phyloP scores from a whole-genome alignment of 2,888 invertebrate species.

The Augiades crinisus region DNA sequence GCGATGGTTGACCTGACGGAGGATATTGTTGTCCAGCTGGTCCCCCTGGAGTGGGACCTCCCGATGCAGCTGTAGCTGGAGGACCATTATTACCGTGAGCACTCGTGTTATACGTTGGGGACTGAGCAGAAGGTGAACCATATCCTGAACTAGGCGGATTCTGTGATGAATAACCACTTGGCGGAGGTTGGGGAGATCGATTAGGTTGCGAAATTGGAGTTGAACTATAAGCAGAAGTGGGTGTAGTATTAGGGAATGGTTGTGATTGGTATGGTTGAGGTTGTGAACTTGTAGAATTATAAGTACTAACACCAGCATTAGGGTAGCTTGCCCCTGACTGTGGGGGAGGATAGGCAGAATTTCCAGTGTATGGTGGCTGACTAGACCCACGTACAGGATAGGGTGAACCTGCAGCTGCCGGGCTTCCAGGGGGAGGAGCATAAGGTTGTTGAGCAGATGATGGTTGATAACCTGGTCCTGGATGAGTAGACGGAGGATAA shows the following conservation, averaged over 20 bases:
- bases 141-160: constrained; percentile 81
- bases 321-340: constrained; percentile 70
- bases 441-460: constrained; percentile 72
- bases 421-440: constrained; percentile 73
- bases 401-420: constrained; percentile 65
- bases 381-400: constrained; percentile 68
- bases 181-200: constrained; percentile 81
- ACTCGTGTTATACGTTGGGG: constrained; percentile 84
- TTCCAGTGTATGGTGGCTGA: constrained; percentile 71
- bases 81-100: constrained; percentile 76
- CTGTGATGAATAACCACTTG: constrained; percentile 79
- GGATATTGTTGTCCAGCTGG: constrained; percentile 84
- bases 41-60: constrained; percentile 70
- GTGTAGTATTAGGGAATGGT: constrained; percentile 73
- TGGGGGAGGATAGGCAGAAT: constrained; percentile 70
- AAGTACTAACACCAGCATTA: constrained; percentile 71
- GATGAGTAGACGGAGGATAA: constrained; percentile 78
- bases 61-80: constrained; percentile 72
- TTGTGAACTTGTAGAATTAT: constrained; percentile 71
- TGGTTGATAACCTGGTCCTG: constrained; percentile 71
- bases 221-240: constrained; percentile 78
- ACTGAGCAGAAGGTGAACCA: constrained; percentile 84
- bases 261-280: constrained; percentile 76
- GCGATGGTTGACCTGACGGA: constrained; percentile 82
- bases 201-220: constrained; percentile 76